Evolutionary conservation across 1,140 invertebrate species (phyloP), one percentile per base, ranked within the genome.

Genomic region (Ganaspis sp.): DNA sequence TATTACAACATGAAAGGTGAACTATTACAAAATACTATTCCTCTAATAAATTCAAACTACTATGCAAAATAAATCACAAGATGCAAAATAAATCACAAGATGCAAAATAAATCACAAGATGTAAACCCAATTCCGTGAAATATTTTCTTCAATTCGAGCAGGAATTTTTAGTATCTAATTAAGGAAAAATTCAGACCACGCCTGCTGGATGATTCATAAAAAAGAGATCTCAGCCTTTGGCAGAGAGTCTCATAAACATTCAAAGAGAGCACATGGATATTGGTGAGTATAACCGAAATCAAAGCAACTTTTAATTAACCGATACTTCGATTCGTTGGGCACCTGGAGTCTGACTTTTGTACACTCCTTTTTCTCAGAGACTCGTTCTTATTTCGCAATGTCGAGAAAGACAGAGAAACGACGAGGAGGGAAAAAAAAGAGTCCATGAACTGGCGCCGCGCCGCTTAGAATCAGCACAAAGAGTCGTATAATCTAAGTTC

Each of bases 291-390:
- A 64, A 64, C 11, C 21, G 15, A 29, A 64, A 64, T 64, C 26
- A 64, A 64, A 64, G 58, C 21, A 64, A 64, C 21, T 64, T 64
- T 64, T 64, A 64, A 64, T 64, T 64, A 64, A 29, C 58, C 58
- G 26, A 64, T 64, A 64, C 26, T 64, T 64, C 58, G 58, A 23
- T 29, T 29, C 21, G 19, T 29, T 29, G 54, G 19, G 4, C 12
- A 12, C 9, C 11, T 26, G 21, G 0, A 26, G 8, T 29, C 9
- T 15, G 9, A 64, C 54, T 29, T 64, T 29, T 34, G 11, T 29
- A 34, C 23, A 64, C 23, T 64, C 58, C 58, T 64, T 64, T 58
- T n/a, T 26, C 26, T 26, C 21, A 34, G 23, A 15, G 21, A 26
- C 23, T 49, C 38, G 23, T n/a, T 34, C 26, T 64, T 29, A 34